Evolutionary conservation across 2,888 invertebrate genomes (phyloP), one percentile per base, ranked within the genome.

Genomic region (Acronicta leporina): DNA sequence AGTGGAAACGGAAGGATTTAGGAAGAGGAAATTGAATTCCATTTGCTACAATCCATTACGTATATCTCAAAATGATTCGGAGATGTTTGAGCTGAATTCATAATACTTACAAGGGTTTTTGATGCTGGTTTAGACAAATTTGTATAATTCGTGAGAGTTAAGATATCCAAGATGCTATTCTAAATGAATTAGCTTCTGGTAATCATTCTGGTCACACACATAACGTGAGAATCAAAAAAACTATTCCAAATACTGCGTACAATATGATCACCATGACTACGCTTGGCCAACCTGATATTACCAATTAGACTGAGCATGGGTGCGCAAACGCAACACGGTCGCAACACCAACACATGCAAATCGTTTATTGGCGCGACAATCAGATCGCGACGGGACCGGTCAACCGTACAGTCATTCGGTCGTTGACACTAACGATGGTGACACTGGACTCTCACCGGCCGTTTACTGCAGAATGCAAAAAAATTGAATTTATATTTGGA

Each of bases 371-470:
- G 86, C 80, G 84, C 87, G 85, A 87, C 91, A 92, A 94, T 93
- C 93, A 92, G 94, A 90, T 91, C 93, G 92, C 90, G 89, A 92
- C 92, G 86, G 79, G 84, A 82, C 86, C 92, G 89, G 92, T 90
- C 92, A 90, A 88, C 90, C 89, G 87, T 87, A 83, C 85, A 82
- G 81, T 80, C 84, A 74, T 76, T 78, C 87, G 92, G 92, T 88
- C 92, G 79, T 87, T 89, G 92, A 92, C 92, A 82, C 77, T 71
- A 63, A 72, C 77, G 68, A 73, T 78, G 81, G 77, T 85, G 85
- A 87, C 85, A 85, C 77, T 83, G 70, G 73, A 77, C 77, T 74
- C 76, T 73, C 69, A 44, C 51, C 56, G 53, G 60, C 51, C 61
- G 25, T 61, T 55, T 45, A 49, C 60, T 47, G 44, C 42, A 51